These are phyloP conservation scores for Coelogynopora nodosa DNA, from an alignment of 2,888 invertebrate species.

Conservation along the genomic window DNA sequence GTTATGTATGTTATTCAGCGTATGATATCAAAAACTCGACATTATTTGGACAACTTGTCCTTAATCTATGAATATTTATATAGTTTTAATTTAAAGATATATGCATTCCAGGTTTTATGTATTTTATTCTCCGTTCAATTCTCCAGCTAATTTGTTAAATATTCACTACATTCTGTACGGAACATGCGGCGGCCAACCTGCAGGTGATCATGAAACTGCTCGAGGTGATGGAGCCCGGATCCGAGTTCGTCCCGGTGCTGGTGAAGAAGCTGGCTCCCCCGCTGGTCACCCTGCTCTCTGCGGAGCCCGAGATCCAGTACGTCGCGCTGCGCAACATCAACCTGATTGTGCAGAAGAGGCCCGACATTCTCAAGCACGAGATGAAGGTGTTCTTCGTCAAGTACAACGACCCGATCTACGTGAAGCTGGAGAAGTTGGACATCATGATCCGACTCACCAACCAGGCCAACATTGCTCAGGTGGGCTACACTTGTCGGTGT, in stretches of 20 bases:
- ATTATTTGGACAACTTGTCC: too few relatives aligned
- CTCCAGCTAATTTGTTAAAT: too few relatives aligned
- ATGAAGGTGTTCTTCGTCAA: constrained; percentile 99
- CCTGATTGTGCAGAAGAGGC: constrained; percentile 94
- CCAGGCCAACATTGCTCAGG: constrained; percentile 93
- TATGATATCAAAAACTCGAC: too few relatives aligned
- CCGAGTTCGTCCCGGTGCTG: constrained; percentile 85
- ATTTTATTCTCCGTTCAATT: too few relatives aligned
- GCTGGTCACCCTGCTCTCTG: constrained; percentile 88
- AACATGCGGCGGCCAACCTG: too few relatives aligned
- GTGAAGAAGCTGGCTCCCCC: constrained; percentile 98
- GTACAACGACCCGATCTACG: constrained; percentile 99
- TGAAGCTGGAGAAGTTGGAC: constrained; percentile 94
- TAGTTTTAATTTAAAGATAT: too few relatives aligned
- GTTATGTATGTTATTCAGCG: too few relatives aligned
- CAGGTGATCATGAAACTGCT: constrained; percentile 87
- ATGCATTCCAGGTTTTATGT: too few relatives aligned
- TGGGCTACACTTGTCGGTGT: too few relatives aligned
- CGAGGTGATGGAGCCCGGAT: constrained; percentile 86
- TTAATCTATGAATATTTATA: too few relatives aligned
- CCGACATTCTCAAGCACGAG: constrained; percentile 96
- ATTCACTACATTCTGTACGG: too few relatives aligned
- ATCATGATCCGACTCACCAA: constrained; percentile 98
- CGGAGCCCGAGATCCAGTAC: constrained; percentile 98
- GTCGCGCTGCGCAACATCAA: constrained; percentile 97